A percentile compares a stretch with the other conserved stretches of the same genome.
These are phyloP conservation scores for Syngnathus rostellatus DNA, from an alignment of 2,797 vertebrate genomes.

Conservation along the genomic window DNA sequence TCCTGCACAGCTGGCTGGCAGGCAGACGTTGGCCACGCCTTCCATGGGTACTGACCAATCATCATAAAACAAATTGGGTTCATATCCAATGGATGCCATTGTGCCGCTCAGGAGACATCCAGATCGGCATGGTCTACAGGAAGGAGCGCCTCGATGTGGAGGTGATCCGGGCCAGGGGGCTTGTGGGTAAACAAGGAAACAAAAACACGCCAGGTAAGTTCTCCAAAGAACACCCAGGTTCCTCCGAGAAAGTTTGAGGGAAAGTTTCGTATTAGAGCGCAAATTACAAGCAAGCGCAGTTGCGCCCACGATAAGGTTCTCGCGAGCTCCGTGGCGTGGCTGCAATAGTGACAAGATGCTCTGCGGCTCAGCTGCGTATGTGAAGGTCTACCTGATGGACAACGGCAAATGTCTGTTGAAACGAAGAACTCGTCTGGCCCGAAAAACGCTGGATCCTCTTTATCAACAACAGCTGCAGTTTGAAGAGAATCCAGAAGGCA, in stretches of 20 bases:
- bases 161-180: constrained; percentile 91
- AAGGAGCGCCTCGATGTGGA: constrained; percentile 95
- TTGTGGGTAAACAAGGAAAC: constrained; percentile 96
- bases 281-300: neutral
- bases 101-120: constrained; percentile 82
- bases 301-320: neutral
- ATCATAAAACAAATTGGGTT: no score
- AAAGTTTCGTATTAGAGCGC: no score
- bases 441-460: constrained; percentile 92
- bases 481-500: constrained; percentile 92
- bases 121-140: constrained; percentile 96
- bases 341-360: neutral
- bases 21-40: constrained; percentile 92
- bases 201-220: constrained; percentile 92
- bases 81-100: neutral
- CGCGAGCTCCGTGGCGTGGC: neutral
- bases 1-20: constrained; percentile 89
- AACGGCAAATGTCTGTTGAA: constrained; percentile 96
- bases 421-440: constrained; percentile 93
- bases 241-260: no score
- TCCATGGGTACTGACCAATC: constrained; percentile 79
- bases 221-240: neutral
- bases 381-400: constrained; percentile 96
- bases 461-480: constrained; percentile 96
- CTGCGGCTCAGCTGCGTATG: constrained; percentile 78